These are phyloP conservation scores for Tolmerus cingulatus DNA, from an alignment of 2,888 invertebrate species.

Conservation along the genomic window DNA sequence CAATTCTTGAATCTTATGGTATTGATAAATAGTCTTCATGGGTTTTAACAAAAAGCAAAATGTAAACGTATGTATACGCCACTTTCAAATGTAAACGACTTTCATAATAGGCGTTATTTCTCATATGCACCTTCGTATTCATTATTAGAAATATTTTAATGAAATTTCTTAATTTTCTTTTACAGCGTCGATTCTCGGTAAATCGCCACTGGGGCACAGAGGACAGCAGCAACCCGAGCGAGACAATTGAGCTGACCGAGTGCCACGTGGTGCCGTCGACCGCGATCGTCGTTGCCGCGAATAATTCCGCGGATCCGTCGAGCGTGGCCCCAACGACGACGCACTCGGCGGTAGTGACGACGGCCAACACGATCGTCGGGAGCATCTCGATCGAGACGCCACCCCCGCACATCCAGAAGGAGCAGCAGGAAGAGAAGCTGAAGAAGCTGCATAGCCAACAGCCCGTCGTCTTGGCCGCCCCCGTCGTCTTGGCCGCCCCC, in stretches of 20 bases:
- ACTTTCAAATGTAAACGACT: too few relatives aligned
- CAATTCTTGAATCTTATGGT: too few relatives aligned
- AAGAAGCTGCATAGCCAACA: constrained; percentile 31
- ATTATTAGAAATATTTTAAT: neutral
- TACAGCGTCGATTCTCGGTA: constrained; percentile 59
- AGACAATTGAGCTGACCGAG: constrained; percentile 51
- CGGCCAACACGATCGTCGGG: constrained; percentile 59
- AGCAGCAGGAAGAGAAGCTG: constrained; percentile 50
- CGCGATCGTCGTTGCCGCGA: neutral
- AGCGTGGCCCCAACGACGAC: constrained; percentile 53
- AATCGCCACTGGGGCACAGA: constrained; percentile 61
- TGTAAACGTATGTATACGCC: too few relatives aligned
- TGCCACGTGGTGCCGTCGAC: constrained; percentile 48
- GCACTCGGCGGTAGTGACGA: constrained; percentile 57
- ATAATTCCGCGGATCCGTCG: constrained; percentile 48
- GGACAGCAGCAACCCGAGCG: constrained; percentile 51
- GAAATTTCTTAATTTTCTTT: constrained; percentile 14
- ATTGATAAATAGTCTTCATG: too few relatives aligned
- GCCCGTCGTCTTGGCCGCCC: neutral
- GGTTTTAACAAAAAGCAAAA: too few relatives aligned
- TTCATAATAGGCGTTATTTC: too few relatives aligned
- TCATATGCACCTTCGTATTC: too few relatives aligned
- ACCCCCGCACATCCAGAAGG: constrained; percentile 59
- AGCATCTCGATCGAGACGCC: constrained; percentile 62
- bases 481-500: constrained; percentile 9